Evolutionary conservation across 1,140 invertebrate genomes (phyloP).

Genomic region (Ceratosolen fusciceps): DNA sequence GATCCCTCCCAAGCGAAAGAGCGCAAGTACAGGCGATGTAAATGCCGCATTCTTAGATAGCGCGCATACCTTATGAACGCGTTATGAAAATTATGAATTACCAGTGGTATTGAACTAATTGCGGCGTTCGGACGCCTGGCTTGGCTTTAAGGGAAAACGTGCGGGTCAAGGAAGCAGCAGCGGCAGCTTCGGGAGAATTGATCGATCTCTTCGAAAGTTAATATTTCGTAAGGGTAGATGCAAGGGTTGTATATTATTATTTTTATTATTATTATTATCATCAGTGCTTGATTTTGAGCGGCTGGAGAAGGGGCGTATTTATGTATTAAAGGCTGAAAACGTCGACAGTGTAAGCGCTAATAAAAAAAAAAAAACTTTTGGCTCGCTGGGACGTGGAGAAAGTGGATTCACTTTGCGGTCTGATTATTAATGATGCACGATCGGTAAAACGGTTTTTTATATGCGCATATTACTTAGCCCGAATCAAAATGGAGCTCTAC

Average conservation of each 20-base stretch:
- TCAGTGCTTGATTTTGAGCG: not conserved
- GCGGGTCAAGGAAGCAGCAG: too few species aligned
- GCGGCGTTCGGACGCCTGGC: too few species aligned
- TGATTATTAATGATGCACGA: not conserved
- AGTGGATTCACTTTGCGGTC: not conserved
- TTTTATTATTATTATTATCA: too few species aligned
- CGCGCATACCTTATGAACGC: too few species aligned
- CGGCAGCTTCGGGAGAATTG: too few species aligned
- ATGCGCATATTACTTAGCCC: not conserved
- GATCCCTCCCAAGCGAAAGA: too few species aligned
- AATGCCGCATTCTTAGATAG: too few species aligned
- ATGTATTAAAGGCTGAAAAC: not conserved
- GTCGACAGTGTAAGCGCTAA: not conserved
- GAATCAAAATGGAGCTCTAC: not conserved
- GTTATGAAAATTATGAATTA: too few species aligned
- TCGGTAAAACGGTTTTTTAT: not conserved
- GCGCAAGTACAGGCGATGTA: too few species aligned
- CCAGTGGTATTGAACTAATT: too few species aligned
- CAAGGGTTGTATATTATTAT: not conserved
- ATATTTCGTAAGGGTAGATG: not conserved
- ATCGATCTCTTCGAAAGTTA: not conserved
- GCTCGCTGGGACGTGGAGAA: not conserved
- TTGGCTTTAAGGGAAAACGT: too few species aligned
- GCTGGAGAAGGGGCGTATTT: not conserved
- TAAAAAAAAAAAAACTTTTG: not conserved